phyloP scores from a whole-genome alignment of 1,140 invertebrate species.

The Mya arenaria region DNA sequence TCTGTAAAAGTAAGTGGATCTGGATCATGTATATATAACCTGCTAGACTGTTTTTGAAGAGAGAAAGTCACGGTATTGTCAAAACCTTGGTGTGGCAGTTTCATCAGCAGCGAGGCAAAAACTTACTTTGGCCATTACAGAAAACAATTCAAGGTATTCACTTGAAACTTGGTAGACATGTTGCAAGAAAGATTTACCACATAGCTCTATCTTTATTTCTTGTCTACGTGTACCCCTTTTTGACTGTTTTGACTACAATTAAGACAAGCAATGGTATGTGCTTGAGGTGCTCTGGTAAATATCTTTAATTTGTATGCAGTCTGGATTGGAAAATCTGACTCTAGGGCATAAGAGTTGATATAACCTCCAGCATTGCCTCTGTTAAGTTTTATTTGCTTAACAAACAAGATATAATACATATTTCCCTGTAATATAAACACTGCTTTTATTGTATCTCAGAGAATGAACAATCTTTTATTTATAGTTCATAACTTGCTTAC shows the following conservation, averaged over 20 bases:
- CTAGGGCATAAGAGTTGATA: too few species aligned
- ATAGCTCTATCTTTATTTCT: neutral
- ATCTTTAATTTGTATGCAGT: neutral
- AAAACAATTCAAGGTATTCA: neutral
- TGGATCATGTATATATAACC: too few species aligned
- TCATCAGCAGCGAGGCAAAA: neutral
- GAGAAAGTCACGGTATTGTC: neutral
- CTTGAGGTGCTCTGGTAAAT: neutral
- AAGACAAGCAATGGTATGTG: neutral
- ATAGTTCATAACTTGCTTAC: neutral
- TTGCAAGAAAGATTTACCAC: neutral
- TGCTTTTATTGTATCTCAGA: neutral
- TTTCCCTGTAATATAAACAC: neutral
- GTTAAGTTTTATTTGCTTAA: neutral
- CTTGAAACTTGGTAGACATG: neutral
- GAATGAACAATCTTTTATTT: neutral
- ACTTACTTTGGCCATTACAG: neutral
- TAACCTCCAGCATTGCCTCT: neutral
- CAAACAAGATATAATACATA: neutral
- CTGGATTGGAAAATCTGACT: too few species aligned
- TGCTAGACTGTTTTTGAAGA: neutral
- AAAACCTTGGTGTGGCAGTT: neutral
- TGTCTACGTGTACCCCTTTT: too few species aligned
- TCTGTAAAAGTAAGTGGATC: slow-evolving; percentile 86
- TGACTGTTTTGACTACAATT: neutral